These are phyloP conservation scores for Salticus scenicus DNA, from an alignment of 2,888 invertebrate species.

Conservation along the genomic window DNA sequence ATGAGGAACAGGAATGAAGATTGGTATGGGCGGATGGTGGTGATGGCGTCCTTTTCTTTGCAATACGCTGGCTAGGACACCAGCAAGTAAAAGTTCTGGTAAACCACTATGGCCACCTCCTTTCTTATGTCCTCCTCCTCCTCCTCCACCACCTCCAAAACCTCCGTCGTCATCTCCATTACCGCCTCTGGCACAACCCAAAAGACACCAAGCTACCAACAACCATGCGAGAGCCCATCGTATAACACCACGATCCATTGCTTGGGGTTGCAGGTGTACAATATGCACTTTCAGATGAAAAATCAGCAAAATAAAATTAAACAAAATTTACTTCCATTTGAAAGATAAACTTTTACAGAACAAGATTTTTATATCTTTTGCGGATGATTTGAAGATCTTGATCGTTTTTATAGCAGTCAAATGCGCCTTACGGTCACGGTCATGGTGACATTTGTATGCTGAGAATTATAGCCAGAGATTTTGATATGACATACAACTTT, in stretches of 20 bases:
- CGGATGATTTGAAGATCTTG: too few relatives aligned
- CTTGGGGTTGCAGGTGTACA: too few relatives aligned
- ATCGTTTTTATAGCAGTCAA: not conserved
- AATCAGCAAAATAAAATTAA: too few relatives aligned
- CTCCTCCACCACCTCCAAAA: not conserved
- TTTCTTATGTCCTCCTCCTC: conserved; percentile 14
- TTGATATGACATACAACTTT: not conserved
- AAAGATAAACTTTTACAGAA: too few relatives aligned
- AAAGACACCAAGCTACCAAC: conserved; percentile 1
- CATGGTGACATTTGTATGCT: not conserved
- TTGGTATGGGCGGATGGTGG: conserved; percentile 16
- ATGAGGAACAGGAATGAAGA: conserved; percentile 19
- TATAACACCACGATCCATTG: not conserved
- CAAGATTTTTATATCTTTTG: too few relatives aligned
- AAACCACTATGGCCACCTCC: not conserved
- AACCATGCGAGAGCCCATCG: conserved; percentile 2
- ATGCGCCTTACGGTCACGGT: not conserved
- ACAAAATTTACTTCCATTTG: too few relatives aligned
- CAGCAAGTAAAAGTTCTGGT: conserved; percentile 2
- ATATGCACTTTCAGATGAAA: too few relatives aligned
- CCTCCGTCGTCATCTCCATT: not conserved
- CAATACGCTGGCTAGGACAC: conserved; percentile 20
- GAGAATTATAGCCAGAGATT: too few relatives aligned
- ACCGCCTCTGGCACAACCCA: not conserved
- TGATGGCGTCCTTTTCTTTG: not conserved